phyloP scores from a whole-genome alignment of 2,113 vertebrate genomes.

The Pampusana beccarii region DNA sequence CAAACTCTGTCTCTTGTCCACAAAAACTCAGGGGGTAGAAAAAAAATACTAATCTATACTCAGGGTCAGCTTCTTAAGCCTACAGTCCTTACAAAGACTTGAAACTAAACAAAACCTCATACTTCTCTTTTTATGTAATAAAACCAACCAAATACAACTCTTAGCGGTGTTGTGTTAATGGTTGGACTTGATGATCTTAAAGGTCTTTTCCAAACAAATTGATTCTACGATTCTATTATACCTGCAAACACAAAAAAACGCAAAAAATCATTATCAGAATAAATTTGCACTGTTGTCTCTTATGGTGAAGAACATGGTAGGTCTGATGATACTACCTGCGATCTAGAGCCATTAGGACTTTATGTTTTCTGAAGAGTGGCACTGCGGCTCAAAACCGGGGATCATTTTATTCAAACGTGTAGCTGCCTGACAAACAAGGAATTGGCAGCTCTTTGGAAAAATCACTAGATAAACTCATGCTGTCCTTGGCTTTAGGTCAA shows the following conservation, averaged over 20 bases:
- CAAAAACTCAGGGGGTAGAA: neutral
- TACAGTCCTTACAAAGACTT: neutral
- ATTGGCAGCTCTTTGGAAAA: neutral
- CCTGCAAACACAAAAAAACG: neutral
- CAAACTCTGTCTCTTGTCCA: neutral
- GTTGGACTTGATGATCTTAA: no score
- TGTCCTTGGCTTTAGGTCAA: neutral
- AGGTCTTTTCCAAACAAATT: no score
- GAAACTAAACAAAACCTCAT: neutral
- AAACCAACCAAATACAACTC: neutral
- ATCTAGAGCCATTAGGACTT: neutral
- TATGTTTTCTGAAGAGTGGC: neutral
- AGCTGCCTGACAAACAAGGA: neutral
- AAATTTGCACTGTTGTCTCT: neutral
- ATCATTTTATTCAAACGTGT: neutral
- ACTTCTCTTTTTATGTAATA: neutral
- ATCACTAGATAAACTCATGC: neutral
- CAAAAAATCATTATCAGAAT: neutral
- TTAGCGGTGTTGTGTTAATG: neutral
- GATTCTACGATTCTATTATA: neutral
- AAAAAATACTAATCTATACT: neutral
- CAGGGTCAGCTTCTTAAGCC: neutral
- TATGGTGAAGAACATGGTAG: neutral
- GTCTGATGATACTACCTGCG: neutral
- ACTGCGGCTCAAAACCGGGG: neutral